A percentile compares a stretch with the other conserved stretches of the same genome.
Evolutionary conservation across 2,113 vertebrate genomes (phyloP).

Genomic region (Struthidea cinerea): DNA sequence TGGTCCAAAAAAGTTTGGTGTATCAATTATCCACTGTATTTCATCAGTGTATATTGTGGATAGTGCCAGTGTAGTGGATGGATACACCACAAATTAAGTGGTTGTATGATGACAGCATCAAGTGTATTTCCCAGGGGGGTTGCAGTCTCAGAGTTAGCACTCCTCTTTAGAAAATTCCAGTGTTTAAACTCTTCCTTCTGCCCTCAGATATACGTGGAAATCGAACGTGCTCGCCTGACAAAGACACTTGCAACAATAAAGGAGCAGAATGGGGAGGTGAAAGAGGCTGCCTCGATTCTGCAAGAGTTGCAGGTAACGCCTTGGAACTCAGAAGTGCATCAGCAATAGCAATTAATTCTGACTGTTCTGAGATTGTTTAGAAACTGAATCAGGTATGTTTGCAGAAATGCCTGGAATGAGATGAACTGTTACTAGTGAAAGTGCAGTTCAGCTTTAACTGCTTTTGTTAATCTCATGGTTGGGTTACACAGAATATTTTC

Average conservation of each 20-base stretch:
- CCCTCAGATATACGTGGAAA: slow-evolving; percentile 96
- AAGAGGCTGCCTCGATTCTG: slow-evolving; percentile 92
- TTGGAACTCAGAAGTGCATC: neutral
- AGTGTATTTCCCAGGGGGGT: neutral
- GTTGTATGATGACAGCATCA: neutral
- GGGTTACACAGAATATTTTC: neutral
- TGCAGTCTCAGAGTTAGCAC: neutral
- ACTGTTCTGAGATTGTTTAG: neutral
- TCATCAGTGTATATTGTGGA: neutral
- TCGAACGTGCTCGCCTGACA: slow-evolving; percentile 93
- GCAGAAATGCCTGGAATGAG: neutral
- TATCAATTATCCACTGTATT: neutral
- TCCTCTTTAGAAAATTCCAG: neutral
- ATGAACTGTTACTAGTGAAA: neutral
- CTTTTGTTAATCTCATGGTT: neutral
- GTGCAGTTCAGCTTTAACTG: neutral
- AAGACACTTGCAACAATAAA: slow-evolving; percentile 93
- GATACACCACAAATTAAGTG: neutral
- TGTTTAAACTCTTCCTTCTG: neutral
- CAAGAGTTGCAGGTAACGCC: slow-evolving; percentile 91
- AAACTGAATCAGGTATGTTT: neutral
- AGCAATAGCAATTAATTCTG: neutral
- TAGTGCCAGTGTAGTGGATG: neutral
- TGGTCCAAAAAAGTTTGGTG: neutral
- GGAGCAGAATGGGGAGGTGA: slow-evolving; percentile 91